These are phyloP conservation scores for Brienomyrus brachyistius DNA, from an alignment of 2,113 vertebrate genomes.

Conservation along the genomic window DNA sequence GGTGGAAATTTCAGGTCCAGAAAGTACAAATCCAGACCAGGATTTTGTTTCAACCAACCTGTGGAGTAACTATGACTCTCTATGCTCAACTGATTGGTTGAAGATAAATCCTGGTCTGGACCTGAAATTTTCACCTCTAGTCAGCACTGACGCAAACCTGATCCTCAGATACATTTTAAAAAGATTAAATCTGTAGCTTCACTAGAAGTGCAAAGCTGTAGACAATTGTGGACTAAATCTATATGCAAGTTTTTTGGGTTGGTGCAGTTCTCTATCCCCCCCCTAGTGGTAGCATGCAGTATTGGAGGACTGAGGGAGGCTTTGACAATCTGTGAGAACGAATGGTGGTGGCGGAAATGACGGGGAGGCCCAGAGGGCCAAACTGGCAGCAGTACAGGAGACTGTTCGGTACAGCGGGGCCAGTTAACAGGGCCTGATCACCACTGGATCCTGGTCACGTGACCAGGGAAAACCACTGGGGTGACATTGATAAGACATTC, in stretches of 20 bases:
- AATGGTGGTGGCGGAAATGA: not conserved
- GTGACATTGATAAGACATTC: constrained; percentile 38
- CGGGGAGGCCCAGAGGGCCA: not conserved
- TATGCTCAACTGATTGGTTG: no score
- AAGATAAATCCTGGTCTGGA: no score
- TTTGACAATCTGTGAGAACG: not conserved
- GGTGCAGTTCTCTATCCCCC: not conserved
- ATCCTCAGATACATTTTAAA: not conserved
- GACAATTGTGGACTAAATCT: not conserved
- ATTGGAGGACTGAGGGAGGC: not conserved
- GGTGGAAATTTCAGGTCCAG: no score
- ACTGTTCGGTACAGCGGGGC: not conserved
- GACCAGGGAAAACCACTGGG: constrained; percentile 38
- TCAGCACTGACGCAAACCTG: not conserved
- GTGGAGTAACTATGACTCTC: no score
- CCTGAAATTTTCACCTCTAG: not conserved
- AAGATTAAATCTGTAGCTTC: not conserved
- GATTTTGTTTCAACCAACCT: no score
- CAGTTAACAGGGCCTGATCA: not conserved
- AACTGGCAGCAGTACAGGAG: not conserved
- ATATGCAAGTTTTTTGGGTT: not conserved
- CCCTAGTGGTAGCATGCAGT: not conserved
- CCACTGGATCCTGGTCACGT: constrained; percentile 13
- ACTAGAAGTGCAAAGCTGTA: not conserved
- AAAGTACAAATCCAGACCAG: no score